phyloP scores from a whole-genome alignment of 2,888 invertebrate species.

The Pandemis heparana region DNA sequence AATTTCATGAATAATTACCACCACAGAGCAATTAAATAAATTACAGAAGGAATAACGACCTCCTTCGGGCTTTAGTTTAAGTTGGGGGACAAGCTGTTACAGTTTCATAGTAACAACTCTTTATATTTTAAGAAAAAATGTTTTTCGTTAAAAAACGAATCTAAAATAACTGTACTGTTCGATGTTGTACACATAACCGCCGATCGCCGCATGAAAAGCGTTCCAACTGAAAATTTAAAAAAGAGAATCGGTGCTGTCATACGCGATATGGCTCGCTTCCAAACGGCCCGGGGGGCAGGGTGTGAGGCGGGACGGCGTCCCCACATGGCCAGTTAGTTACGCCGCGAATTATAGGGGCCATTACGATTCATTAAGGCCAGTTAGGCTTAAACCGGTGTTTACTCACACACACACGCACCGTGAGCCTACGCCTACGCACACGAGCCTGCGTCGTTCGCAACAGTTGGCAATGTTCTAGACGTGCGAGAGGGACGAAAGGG shows the following conservation, averaged over 20 bases:
- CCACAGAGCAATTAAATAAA: conserved; percentile 86
- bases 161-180: conserved; percentile 18
- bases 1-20: conserved; percentile 86
- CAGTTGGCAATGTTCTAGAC: conserved; percentile 73
- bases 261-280: conserved; percentile 83
- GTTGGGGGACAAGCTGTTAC: conserved; percentile 78
- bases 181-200: conserved; percentile 78
- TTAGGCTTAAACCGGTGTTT: conserved; percentile 87
- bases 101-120: conserved; percentile 62
- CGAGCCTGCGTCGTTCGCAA: conserved; percentile 59
- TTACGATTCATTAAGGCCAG: conserved; percentile 87
- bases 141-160: conserved; percentile 6
- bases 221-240: conserved; percentile 79
- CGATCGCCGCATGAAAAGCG: conserved; percentile 71
- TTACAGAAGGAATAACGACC: conserved; percentile 83
- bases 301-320: conserved; percentile 61
- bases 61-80: conserved; percentile 81
- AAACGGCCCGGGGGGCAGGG: conserved; percentile 60
- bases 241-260: conserved; percentile 81
- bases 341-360: conserved; percentile 87
- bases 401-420: conserved; percentile 67
- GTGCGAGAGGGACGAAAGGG: conserved; percentile 65
- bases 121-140: conserved; percentile 49
- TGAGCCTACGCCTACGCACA: conserved; percentile 49
- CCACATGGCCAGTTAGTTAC: conserved; percentile 86